Evolutionary conservation across 1,140 invertebrate genomes (phyloP), one percentile per base, ranked within the genome.

Genomic region (Hylaeus anthracinus): DNA sequence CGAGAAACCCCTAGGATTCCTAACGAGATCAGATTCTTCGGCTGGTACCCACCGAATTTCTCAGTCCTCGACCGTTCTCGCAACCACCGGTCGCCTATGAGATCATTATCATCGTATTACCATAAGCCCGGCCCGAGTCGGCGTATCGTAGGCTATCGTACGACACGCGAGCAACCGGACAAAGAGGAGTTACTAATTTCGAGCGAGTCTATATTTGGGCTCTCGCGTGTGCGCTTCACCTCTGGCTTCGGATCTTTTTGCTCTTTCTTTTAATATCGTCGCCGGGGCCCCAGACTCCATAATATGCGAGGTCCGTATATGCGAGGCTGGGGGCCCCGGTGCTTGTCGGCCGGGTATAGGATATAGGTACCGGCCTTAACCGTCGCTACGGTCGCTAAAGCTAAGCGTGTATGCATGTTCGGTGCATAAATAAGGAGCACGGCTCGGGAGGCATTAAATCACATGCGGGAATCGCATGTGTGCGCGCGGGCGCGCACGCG

Each of bases 371-470:
- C 87, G 85, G 84, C 85, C 88, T 88, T 88, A 88, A 83, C 86
- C 79, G 86, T 79, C 84, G 77, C 76, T 83, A 67, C 86, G 82
- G 83, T 85, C 85, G 85, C 87, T 83, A 88, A 83, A 83, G 86
- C 88, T 89, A 89, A 89, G 80, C 86, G 87, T 90, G 90, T 90
- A 90, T 90, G 86, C 88, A 92, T 92, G 90, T 90, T 92, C 88
- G 90, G 89, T 90, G 90, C 91, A 93, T 93, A 93, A 93, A 93
- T 93, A 93, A 92, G 89, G 84, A 91, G 90, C 89, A 88, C 87
- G 86, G 89, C 86, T 86, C 89, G 84, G 81, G 87, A 84, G 85
- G 90, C 84, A 92, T 93, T 92, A 93, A 93, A 93, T 93, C 91
- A 91, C 87, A 88, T 75, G 83, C 88, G 88, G 83, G 76, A 77